Evolutionary conservation across 2,797 vertebrate genomes (phyloP).

Genomic region (Acanthurus leucopareius): DNA sequence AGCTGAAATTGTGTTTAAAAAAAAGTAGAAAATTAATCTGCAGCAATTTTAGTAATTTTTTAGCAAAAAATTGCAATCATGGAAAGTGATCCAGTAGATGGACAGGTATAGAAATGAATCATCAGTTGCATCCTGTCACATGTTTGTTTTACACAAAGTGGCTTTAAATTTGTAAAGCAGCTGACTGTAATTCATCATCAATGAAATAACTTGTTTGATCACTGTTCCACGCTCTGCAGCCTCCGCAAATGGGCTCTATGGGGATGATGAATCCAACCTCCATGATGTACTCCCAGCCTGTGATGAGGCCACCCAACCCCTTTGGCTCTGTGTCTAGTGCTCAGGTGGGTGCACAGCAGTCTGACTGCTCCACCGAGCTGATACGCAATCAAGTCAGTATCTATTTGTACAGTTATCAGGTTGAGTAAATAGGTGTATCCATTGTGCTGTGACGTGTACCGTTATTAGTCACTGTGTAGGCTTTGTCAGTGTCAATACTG

Average conservation of each 20-base stretch:
- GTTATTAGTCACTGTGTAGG: constrained; percentile 60
- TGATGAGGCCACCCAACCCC: constrained; percentile 98
- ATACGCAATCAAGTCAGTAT: constrained; percentile 46
- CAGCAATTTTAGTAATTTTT: background rate
- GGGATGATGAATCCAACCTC: constrained; percentile 97
- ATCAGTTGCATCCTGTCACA: too few relatives aligned
- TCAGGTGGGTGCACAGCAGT: constrained; percentile 87
- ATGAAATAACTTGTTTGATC: background rate
- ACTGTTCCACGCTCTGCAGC: constrained; percentile 79
- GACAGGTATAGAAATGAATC: too few relatives aligned
- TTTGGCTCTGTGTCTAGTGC: constrained; percentile 97
- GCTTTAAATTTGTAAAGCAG: constrained; percentile 8
- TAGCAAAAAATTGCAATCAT: background rate
- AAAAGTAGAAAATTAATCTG: background rate
- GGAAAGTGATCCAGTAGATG: too few relatives aligned
- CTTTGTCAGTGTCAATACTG: constrained; percentile 59
- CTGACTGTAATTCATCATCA: background rate
- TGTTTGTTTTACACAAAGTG: background rate
- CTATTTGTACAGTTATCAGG: constrained; percentile 52
- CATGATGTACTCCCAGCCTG: constrained; percentile 98
- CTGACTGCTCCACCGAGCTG: constrained; percentile 18
- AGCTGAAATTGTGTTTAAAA: background rate
- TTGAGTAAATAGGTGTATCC: constrained; percentile 64
- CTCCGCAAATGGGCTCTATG: constrained; percentile 95
- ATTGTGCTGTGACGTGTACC: constrained; percentile 63